Evolutionary conservation across 1,140 invertebrate genomes (phyloP), one percentile per base, ranked within the genome.

Genomic region (Bactericera cockerelli): DNA sequence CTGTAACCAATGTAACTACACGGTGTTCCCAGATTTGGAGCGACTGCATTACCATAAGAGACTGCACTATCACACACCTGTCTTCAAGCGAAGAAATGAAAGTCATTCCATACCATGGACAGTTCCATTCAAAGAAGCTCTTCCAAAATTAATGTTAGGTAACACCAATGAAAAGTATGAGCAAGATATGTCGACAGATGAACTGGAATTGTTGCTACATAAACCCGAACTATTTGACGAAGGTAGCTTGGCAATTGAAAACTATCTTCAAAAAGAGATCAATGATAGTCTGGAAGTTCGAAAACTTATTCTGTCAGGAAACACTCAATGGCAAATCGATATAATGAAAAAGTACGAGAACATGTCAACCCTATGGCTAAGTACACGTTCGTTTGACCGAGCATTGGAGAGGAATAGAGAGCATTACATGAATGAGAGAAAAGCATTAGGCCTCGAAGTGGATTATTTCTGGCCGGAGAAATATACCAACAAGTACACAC

Each of bases 201-300:
- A 49, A n/a, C 8, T 49, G 22, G 42, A 49, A 4, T 6, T 22
- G 4, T 49, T 49, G 42, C 22, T 49, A 49, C 8, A 49, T 6
- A 49, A n/a, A 49, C 42, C 42, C 8, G 42, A 49, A n/a, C 42
- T 49, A 22, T 49, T 49, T n/a, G 42, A 49, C n/a, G 42, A 49
- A 49, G 42, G 22, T 6, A 49, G 42, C 19, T 19, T 49, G 22
- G 42, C 42, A 19, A 8, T 49, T n/a, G 42, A 49, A 49, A 6
- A 49, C 3, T 49, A 49, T n/a, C 42, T 49, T 49, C 8, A 49
- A 49, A 49, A 49, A 49, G 42, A 49, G 22, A 49, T 10, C 6
- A 49, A 49, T 49, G 42, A 49, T 22, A 49, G 42, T n/a, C 42
- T 49, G 6, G 42, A 49, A 22, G 22, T 49, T 8, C 42, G 22